Evolutionary conservation across 2,888 invertebrate species (phyloP).

Genomic region (Hemistola chrysoprasaria): DNA sequence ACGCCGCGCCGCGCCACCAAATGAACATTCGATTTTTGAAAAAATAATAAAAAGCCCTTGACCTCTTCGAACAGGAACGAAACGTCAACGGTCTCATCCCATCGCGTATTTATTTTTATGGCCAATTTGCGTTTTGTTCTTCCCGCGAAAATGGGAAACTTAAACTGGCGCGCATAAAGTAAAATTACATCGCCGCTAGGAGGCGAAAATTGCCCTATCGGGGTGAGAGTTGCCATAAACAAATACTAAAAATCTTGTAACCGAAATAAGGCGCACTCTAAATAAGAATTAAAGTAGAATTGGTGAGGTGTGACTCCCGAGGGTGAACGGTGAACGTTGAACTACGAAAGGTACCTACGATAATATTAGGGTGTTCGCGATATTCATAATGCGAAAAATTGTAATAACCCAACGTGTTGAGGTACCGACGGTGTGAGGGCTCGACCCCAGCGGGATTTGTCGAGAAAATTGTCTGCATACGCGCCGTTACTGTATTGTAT

Average conservation of each 20-base stretch:
- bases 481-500: constrained; percentile 49
- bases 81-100: constrained; percentile 7
- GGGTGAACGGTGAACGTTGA: constrained; percentile 51
- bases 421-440: constrained; percentile 60
- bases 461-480: constrained; percentile 77
- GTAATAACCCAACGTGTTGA: constrained; percentile 77
- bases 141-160: constrained; percentile 46
- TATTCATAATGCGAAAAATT: constrained; percentile 83
- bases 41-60: constrained; percentile 67
- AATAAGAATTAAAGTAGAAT: constrained; percentile 81
- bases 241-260: constrained; percentile 81
- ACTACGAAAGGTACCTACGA: too few species aligned
- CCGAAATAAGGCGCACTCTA: constrained; percentile 78
- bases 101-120: constrained; percentile 34
- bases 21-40: constrained; percentile 60
- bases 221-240: constrained; percentile 73
- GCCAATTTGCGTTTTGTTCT: constrained; percentile 57
- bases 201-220: constrained; percentile 69
- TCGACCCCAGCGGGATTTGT: constrained; percentile 60
- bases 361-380: constrained; percentile 48
- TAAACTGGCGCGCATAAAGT: constrained; percentile 44
- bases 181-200: constrained; percentile 62
- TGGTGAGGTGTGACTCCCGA: constrained; percentile 77
- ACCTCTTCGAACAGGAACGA: constrained; percentile 43
- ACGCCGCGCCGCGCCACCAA: constrained; percentile 57